phyloP scores from a whole-genome alignment of 2,797 vertebrate species.

The Amazona ochrocephala region DNA sequence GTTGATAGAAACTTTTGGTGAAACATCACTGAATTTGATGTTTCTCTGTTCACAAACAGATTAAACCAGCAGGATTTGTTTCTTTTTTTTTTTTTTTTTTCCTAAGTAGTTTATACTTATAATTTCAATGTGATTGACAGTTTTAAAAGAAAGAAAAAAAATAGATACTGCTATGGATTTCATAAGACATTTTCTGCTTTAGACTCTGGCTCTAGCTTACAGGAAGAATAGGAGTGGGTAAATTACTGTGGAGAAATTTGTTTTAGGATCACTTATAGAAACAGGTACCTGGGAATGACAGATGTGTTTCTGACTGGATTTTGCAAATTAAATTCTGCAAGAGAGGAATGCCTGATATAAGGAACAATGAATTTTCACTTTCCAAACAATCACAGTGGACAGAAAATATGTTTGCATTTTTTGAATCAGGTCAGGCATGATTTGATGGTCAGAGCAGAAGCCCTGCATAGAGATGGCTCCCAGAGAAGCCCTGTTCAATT shows the following conservation, averaged over 20 bases:
- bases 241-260: neutral
- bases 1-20: neutral
- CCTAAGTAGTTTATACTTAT: neutral
- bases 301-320: slow-evolving; percentile 17
- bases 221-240: neutral
- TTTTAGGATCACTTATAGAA: neutral
- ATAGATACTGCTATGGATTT: neutral
- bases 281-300: neutral
- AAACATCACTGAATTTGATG: neutral
- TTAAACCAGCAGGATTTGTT: neutral
- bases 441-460: neutral
- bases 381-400: neutral
- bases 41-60: neutral
- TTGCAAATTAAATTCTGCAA: slow-evolving; percentile 24
- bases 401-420: neutral
- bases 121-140: neutral
- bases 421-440: neutral
- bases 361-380: neutral
- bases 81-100: neutral
- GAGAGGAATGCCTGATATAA: neutral
- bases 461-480: neutral
- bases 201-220: neutral
- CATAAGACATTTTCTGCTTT: neutral
- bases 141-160: neutral
- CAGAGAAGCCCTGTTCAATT: neutral